Percentiles rank a stretch among this genome's conserved stretches.
Conservation (phyloP, 2,888 invertebrate genomes). For the Hirtodrosophila confusa region DNA sequence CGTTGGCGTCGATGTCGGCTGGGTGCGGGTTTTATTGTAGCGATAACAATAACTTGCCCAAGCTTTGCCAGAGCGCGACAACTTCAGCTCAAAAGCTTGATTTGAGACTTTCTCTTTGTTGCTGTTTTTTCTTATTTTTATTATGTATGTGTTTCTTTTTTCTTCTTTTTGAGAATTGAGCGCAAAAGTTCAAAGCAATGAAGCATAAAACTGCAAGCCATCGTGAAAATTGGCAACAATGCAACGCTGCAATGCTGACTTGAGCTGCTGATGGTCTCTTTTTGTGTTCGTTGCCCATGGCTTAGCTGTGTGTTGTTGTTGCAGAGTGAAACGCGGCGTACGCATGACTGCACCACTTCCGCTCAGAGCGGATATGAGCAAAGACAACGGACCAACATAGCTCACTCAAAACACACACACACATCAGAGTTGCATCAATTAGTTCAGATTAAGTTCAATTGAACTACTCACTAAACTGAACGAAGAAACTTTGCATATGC, state of each 20-base stretch:
- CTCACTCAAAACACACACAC: too few species aligned
- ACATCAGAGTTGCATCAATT: too few species aligned
- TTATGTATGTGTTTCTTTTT: constrained; percentile 6
- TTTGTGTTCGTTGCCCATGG: constrained; percentile 43
- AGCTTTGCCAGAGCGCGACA: constrained; percentile 19
- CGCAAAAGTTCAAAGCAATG: constrained; percentile 79
- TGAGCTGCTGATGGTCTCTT: constrained; percentile 8
- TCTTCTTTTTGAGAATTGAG: constrained; percentile 50
- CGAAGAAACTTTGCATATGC: too few species aligned
- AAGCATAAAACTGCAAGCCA: constrained; percentile 62
- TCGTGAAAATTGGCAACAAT: constrained; percentile 65
- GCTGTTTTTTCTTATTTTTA: constrained; percentile 23
- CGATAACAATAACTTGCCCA: constrained; percentile 53
- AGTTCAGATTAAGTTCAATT: too few species aligned
- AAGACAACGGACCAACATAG: constrained; percentile 41
- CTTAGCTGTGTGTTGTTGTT: constrained; percentile 35
- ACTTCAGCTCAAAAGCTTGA: constrained; percentile 44
- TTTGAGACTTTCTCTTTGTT: constrained; percentile 77
- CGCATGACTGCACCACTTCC: constrained; percentile 81
- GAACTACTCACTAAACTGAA: too few species aligned
- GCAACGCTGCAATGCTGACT: constrained; percentile 16
- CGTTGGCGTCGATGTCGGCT: constrained; percentile 39
- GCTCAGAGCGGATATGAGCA: constrained; percentile 66
- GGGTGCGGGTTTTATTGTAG: constrained; percentile 39
- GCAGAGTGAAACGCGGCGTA: constrained; percentile 57